Conservation (phyloP, 2,797 vertebrate genomes). For the Sebastes flavidus region DNA sequence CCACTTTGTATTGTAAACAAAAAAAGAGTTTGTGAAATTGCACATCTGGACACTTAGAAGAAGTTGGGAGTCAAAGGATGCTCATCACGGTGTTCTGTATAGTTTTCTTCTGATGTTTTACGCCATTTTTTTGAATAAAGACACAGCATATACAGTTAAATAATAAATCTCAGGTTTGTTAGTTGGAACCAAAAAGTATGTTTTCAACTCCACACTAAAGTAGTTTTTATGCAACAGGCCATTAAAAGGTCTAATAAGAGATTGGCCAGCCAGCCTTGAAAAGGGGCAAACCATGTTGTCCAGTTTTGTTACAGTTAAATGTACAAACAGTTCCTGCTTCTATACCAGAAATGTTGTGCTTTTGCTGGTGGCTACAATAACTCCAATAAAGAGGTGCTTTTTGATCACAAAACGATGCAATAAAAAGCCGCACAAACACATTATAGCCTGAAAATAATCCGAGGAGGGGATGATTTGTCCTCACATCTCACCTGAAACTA, state of each 20-base stretch:
- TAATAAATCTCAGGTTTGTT: conserved; percentile 16
- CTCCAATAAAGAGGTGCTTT: background rate
- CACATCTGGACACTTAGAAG: conserved; percentile 40
- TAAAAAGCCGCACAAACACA: background rate
- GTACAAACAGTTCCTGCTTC: background rate
- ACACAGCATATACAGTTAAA: conserved; percentile 10
- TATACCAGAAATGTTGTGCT: background rate
- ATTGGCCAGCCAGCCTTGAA: background rate
- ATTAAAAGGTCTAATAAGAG: no score
- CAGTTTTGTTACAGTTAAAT: background rate
- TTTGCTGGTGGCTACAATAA: background rate
- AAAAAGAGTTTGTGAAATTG: conserved; percentile 39
- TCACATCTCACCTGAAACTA: conserved; percentile 1
- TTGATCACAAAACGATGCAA: background rate
- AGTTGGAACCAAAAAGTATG: background rate
- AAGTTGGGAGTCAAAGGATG: background rate
- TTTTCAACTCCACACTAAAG: background rate
- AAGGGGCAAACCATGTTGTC: conserved; percentile 38
- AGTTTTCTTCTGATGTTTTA: background rate
- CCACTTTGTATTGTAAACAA: conserved; percentile 46
- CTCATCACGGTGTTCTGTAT: conserved; percentile 14
- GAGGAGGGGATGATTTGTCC: background rate
- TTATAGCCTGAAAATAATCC: background rate
- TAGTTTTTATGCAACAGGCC: background rate
- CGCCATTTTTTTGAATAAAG: conserved; percentile 11